Base-by-base conservation (phyloP, 2,113 vertebrate species). In the Lichenostomus cassidix region DNA sequence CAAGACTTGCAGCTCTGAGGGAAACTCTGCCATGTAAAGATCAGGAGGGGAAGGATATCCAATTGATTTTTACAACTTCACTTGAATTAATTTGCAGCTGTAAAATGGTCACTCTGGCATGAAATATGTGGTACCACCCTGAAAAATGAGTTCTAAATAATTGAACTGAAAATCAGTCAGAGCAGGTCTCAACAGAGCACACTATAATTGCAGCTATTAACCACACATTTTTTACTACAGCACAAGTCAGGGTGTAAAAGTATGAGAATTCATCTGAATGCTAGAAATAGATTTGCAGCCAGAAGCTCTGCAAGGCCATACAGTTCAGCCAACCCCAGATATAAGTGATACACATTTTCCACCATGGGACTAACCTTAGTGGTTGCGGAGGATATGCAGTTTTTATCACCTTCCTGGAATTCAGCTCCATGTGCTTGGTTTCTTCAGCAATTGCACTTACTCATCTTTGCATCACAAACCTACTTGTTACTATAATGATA, bases 91-190 rank as follows among this genome's bases (percentile, higher is more conserved):
- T 87, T 33, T 75, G 53, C 37, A 83, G 60, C 89, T 90, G 46
- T 63, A 73, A 77, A 79, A 78, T 21, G 83, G 35, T 47, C 31
- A 62, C 35, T 65, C 47, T 21, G 27, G 63, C 25, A 70, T 2
- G 6, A 91, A 96, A 27, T 67, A 78, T 9, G 15, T 46, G 27
- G 73, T 62, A 65, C 42, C 79, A 69, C 59, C 83, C 87, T 90
- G 85, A 96, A 44, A 94, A 91, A 95, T 70, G 19, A 89, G 50
- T 69, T 69, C 74, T 95, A 89, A 95, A 94, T 96, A 95, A 96
- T 31, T 96, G 50, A 96, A 73, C 49, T 2, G 42, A 84, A 52
- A 63, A 90, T 90, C 71, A 88, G 75, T 88, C 83, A 83, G 64
- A 88, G 37, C 78, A 83, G 24, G 73, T 91, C 70, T 76, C 64